phyloP scores from a whole-genome alignment of 2,113 vertebrate species.

The Bungarus multicinctus region DNA sequence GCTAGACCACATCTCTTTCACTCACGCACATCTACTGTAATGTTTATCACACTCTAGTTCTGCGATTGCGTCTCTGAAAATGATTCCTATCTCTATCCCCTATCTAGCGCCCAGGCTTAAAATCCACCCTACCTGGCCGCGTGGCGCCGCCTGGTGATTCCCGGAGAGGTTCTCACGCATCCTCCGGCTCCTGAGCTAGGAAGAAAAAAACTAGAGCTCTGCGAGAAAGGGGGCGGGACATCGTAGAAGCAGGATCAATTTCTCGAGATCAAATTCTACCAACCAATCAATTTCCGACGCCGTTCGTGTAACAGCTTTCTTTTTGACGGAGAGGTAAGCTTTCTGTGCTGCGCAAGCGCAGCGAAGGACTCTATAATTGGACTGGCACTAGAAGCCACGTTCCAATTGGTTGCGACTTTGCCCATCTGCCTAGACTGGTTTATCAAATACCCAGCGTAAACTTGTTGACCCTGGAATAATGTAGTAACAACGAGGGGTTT shows the following conservation, averaged over 20 bases:
- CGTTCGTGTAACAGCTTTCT: not conserved
- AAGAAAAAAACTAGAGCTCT: not conserved
- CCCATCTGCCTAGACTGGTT: not conserved
- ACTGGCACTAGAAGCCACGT: not conserved
- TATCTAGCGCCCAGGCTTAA: not conserved
- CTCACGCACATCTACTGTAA: not conserved
- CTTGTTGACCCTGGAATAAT: not conserved
- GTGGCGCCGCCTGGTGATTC: slow-evolving; percentile 46
- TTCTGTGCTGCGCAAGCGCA: not conserved
- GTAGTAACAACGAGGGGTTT: not conserved
- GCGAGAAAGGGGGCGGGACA: not conserved
- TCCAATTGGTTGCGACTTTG: not conserved
- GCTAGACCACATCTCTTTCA: not conserved
- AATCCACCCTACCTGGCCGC: slow-evolving; percentile 42
- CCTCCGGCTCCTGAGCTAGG: slow-evolving; percentile 1
- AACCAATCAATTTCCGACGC: not conserved
- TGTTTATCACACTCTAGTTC: not conserved
- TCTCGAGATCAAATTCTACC: not conserved
- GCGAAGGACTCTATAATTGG: not conserved
- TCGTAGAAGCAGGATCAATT: not conserved
- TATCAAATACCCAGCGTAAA: not conserved
- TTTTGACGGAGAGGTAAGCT: not conserved
- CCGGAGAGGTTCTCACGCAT: slow-evolving; percentile 40
- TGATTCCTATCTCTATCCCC: not conserved
- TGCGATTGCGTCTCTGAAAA: not conserved